Conservation (phyloP, 2,888 invertebrate species). For the Phymatocera aterrima region DNA sequence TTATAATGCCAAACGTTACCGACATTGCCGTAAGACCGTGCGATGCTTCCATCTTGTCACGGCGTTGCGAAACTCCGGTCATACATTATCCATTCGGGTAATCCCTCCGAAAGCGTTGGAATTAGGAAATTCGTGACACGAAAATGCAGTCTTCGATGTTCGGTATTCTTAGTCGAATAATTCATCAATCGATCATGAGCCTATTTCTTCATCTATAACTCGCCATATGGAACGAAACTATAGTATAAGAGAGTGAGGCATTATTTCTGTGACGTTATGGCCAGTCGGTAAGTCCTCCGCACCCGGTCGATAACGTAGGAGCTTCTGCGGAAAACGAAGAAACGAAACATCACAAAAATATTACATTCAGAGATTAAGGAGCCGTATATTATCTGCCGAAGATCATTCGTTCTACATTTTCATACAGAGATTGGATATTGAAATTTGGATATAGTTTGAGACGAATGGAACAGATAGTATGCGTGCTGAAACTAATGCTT, state of each 20-base stretch:
- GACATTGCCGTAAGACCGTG: neutral
- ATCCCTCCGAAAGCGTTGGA: neutral
- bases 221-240: too few species aligned
- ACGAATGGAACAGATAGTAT: too few species aligned
- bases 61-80: neutral
- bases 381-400: too few species aligned
- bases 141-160: neutral
- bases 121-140: neutral
- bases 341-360: neutral
- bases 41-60: slow-evolving; percentile 15
- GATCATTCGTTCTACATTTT: too few species aligned
- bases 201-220: neutral
- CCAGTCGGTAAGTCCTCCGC: neutral
- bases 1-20: slow-evolving; percentile 6
- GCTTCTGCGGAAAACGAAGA: neutral
- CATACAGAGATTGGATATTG: too few species aligned
- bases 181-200: neutral
- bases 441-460: too few species aligned
- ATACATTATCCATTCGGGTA: neutral
- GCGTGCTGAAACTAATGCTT: neutral
- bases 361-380: neutral
- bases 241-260: neutral
- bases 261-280: neutral
- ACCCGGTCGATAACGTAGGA: neutral
- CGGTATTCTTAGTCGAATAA: neutral